Percentiles rank a stretch among this genome's conserved stretches.
Evolutionary conservation across 37 sponge, comb jelly and placozoan genomes (phyloP).

Genomic region (Oscarella lobularis): DNA sequence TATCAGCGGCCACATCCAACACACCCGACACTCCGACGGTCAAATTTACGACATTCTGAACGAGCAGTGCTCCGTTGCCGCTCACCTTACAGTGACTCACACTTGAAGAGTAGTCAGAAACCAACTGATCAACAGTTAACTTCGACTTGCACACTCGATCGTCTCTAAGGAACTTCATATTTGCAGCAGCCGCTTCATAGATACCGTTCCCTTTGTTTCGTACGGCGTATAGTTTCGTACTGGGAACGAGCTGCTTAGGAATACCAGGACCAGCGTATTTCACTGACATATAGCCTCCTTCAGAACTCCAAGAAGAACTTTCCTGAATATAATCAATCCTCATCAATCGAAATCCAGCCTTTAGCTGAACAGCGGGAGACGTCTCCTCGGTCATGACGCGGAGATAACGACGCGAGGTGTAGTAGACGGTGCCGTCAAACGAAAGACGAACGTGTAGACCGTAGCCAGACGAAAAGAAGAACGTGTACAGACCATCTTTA

Average conservation of each 20-base stretch:
- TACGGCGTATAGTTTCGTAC: neutral
- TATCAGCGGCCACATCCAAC: neutral
- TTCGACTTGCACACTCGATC: neutral
- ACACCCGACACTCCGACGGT: neutral
- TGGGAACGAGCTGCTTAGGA: neutral
- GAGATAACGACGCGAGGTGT: neutral
- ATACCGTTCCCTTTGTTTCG: neutral
- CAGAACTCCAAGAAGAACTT: neutral
- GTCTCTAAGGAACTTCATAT: neutral
- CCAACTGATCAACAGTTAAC: neutral
- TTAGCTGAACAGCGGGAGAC: neutral
- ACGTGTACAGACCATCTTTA: neutral
- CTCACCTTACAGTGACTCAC: neutral
- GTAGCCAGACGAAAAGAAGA: neutral
- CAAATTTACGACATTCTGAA: neutral
- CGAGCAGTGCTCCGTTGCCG: neutral
- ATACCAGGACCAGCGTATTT: neutral
- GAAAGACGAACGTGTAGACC: neutral
- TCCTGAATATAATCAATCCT: neutral
- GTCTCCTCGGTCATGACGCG: neutral
- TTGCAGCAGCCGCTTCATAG: neutral
- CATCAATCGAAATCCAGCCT: neutral
- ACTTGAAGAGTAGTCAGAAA: neutral
- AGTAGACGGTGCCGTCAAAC: neutral
- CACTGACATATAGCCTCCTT: neutral